Percentiles rank a stretch among this genome's conserved stretches.
These are phyloP conservation scores for Nycteola revayana DNA, from an alignment of 2,888 invertebrate species.

Conservation along the genomic window DNA sequence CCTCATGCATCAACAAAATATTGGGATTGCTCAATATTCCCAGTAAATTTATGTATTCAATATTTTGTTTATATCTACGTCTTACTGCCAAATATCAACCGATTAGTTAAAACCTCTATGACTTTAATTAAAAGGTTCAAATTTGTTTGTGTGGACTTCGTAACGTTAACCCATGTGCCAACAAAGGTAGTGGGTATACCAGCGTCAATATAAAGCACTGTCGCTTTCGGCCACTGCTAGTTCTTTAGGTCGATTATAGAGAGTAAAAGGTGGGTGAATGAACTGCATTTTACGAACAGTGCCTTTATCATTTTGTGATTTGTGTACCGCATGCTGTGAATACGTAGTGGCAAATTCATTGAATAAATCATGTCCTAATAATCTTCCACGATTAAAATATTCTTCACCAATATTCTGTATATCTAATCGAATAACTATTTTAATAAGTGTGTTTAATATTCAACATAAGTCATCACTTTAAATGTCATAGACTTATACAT, in stretches of 20 bases:
- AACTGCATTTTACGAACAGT: constrained; percentile 43
- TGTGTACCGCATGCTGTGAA: constrained; percentile 33
- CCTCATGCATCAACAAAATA: constrained; percentile 35
- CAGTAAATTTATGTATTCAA: constrained; percentile 46
- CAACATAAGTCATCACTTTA: constrained; percentile 6
- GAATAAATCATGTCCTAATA: constrained; percentile 3
- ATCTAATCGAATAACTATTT: too few relatives aligned
- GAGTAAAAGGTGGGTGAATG: constrained; percentile 77
- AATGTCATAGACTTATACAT: constrained; percentile 12
- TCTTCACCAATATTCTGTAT: too few relatives aligned
- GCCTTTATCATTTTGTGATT: constrained; percentile 44
- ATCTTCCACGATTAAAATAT: not conserved
- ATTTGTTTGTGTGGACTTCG: constrained; percentile 37
- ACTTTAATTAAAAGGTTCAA: constrained; percentile 44
- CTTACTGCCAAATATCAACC: not conserved
- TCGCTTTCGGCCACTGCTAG: constrained; percentile 72
- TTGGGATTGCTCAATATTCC: constrained; percentile 60
- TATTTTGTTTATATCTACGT: constrained; percentile 13
- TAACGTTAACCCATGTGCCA: constrained; percentile 50
- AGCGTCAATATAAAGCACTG: constrained; percentile 74
- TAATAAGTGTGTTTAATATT: too few relatives aligned
- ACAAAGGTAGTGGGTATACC: constrained; percentile 70
- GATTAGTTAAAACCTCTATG: constrained; percentile 32
- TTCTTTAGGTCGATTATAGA: constrained; percentile 67
- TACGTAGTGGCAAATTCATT: too few relatives aligned